Base-by-base conservation (phyloP, 92 coral and sea anemone species). In the Epizoanthus stellaris region DNA sequence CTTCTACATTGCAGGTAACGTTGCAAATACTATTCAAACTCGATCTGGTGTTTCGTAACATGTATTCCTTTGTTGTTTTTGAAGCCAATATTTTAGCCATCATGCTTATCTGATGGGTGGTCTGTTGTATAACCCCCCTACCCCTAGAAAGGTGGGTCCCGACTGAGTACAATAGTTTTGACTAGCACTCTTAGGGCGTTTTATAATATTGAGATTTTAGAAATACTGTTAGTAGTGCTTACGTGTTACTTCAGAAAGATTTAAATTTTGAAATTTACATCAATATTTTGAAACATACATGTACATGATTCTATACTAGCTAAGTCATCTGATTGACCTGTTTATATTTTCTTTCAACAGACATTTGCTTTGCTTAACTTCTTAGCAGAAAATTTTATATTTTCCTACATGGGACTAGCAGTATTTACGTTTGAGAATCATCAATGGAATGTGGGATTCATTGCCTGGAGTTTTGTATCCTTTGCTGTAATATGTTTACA, bases 391-490 rank as follows among this genome's bases (percentile, higher is more conserved):
- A 96, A 94, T 86, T 96, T 96, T 86, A 96, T 96, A 66, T 96
- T 96, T 87, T 96, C 98, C 42, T 96, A 96, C 84, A 96, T 96
- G 93, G 98, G 98, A 59, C 75, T 96, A 62, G 93, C 98, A n/a
- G 98, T 96, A 19, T 96, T 96, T 67, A 96, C 98, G 1, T 96
- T 96, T 89, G 89, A 95, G 79, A 80, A 93, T 60, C 98, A 96
- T 61, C 94, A 91, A 45, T 96, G 98, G 98, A 82, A 96, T 79
- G 25, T 81, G 79, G 96, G 95, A 15, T 96, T 96, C 77, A 96
- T 96, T 75, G 90, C 89, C 75, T 95, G 95, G 89, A 90, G 96
- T 81, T 94, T 96, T 91, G 98, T 96, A 96, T 96, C 98, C 98
- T 94, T 85, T 40, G 7, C 54, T 25, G 56, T 8, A n/a, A 8